These are phyloP conservation scores for Borostomias antarcticus DNA, from an alignment of 2,797 vertebrate species.

Conservation along the genomic window DNA sequence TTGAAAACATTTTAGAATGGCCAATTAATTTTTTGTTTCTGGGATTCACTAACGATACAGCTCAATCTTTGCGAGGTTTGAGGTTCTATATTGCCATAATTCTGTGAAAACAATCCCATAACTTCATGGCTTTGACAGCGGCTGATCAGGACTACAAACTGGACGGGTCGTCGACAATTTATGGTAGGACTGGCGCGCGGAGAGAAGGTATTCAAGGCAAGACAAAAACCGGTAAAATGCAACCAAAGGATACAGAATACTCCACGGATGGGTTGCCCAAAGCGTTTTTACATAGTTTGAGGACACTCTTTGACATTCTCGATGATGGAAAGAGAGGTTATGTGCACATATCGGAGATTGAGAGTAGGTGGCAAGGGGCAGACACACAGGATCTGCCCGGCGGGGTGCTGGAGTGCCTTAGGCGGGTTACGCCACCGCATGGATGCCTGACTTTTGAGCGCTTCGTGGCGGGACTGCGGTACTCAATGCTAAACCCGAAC, in stretches of 20 bases:
- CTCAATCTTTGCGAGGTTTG: constrained; percentile 24
- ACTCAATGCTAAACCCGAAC: constrained; percentile 84
- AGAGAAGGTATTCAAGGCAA: constrained; percentile 45
- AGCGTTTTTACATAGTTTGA: constrained; percentile 89
- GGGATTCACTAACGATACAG: not conserved
- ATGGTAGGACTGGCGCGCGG: constrained; percentile 48
- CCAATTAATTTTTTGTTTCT: not conserved
- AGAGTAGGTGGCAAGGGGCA: constrained; percentile 90
- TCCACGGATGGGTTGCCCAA: constrained; percentile 85
- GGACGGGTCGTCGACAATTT: constrained; percentile 53
- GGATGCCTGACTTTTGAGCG: constrained; percentile 93
- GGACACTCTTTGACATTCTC: constrained; percentile 93
- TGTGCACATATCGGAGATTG: constrained; percentile 94
- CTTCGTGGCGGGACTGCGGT: constrained; percentile 88
- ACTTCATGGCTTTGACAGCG: constrained; percentile 69
- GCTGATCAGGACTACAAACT: constrained; percentile 64
- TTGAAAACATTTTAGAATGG: no score
- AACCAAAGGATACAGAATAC: constrained; percentile 60
- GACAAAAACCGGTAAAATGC: constrained; percentile 46
- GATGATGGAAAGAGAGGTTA: constrained; percentile 87
- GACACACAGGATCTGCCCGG: constrained; percentile 84
- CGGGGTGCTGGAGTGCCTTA: constrained; percentile 85
- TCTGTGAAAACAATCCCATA: not conserved
- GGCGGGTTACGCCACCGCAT: constrained; percentile 84
- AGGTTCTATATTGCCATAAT: not conserved